phyloP scores from a whole-genome alignment of 2,888 invertebrate species.

The Yponomeuta cagnagella region DNA sequence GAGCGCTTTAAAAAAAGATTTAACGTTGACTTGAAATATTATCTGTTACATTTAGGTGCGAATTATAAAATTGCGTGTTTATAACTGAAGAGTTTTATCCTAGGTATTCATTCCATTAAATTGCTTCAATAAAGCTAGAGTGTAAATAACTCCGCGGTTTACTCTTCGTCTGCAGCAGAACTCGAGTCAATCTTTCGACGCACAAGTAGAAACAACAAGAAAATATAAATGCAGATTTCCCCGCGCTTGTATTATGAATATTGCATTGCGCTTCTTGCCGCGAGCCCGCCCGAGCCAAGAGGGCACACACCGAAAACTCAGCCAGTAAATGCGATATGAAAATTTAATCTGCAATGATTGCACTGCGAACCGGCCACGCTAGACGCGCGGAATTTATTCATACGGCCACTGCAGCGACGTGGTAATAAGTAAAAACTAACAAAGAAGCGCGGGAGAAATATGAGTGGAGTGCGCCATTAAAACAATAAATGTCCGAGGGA shows the following conservation, averaged over 20 bases:
- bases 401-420: slow-evolving; percentile 43
- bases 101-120: background rate
- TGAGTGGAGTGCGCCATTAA: slow-evolving; percentile 50
- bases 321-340: slow-evolving; percentile 47
- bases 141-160: slow-evolving; percentile 18
- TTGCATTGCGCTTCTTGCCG: slow-evolving; percentile 31
- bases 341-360: slow-evolving; percentile 55
- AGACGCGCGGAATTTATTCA: slow-evolving; percentile 45
- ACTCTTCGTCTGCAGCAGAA: background rate
- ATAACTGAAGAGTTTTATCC: background rate
- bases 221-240: slow-evolving; percentile 23
- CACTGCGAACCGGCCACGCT: slow-evolving; percentile 27
- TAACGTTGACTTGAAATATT: slow-evolving; percentile 28
- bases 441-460: slow-evolving; percentile 39
- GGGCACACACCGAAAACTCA: slow-evolving; percentile 28
- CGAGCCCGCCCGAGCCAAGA: slow-evolving; percentile 20
- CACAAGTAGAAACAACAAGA: slow-evolving; percentile 16
- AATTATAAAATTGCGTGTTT: too few relatives aligned
- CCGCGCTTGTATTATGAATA: slow-evolving; percentile 42
- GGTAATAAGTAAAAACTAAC: slow-evolving; percentile 60
- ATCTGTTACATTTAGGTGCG: slow-evolving; percentile 19
- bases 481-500: slow-evolving; percentile 48
- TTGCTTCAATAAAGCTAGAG: background rate
- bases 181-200: slow-evolving; percentile 5
- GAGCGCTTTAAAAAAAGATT: slow-evolving; percentile 47